A percentile compares a stretch with the other conserved stretches of the same genome.
Evolutionary conservation across 2,888 invertebrate genomes (phyloP).

Genomic region (Nasonia oneida): DNA sequence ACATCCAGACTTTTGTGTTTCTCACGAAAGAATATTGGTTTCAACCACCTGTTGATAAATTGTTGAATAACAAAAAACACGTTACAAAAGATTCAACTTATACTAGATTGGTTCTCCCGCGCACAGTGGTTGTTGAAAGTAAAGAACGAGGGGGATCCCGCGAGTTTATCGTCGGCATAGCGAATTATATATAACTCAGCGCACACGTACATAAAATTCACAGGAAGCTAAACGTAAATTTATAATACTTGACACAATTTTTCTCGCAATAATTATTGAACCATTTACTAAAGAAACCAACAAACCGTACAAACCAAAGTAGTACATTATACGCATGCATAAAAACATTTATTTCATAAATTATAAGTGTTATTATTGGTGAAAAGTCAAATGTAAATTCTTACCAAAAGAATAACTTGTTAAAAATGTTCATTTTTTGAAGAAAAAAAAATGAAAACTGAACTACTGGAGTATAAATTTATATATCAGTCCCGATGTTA

Average conservation of each 20-base stretch:
- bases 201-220: background rate
- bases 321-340: background rate
- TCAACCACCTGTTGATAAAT: constrained; percentile 82
- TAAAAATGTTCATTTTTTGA: background rate
- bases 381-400: background rate
- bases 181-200: background rate
- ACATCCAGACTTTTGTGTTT: constrained; percentile 83
- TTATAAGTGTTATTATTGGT: no score
- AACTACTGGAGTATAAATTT: background rate
- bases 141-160: background rate
- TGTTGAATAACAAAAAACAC: background rate
- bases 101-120: background rate
- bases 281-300: no score
- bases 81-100: background rate
- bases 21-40: constrained; percentile 83
- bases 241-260: background rate
- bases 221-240: background rate
- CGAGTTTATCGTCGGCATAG: background rate
- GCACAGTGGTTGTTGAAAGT: background rate
- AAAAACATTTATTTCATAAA: background rate
- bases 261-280: no score
- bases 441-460: background rate
- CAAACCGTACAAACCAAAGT: no score
- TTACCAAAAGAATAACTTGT: constrained; percentile 30
- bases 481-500: background rate